Conservation (phyloP, 1,140 invertebrate species). For the Doryteuthis pealeii region DNA sequence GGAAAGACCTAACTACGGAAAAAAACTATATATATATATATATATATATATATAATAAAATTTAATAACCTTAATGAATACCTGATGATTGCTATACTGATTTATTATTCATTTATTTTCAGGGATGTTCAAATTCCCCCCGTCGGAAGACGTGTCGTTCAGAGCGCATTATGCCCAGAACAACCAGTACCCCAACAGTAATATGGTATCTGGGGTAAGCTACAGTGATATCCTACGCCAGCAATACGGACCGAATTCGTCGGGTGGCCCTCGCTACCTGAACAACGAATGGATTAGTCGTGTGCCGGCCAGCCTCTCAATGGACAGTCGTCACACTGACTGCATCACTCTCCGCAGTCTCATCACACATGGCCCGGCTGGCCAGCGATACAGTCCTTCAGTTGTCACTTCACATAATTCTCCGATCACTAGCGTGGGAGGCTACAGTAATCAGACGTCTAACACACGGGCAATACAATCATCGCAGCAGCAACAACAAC, state of each 20-base stretch:
- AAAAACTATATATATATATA: too few relatives aligned
- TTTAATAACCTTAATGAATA: too few relatives aligned
- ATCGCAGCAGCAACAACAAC: neutral
- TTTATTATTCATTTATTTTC: neutral
- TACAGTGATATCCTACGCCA: neutral
- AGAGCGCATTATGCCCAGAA: conserved; percentile 1
- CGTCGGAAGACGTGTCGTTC: neutral
- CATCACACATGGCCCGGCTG: conserved; percentile 22
- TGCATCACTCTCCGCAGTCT: conserved; percentile 28
- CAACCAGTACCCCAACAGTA: conserved; percentile 6
- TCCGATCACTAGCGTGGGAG: neutral
- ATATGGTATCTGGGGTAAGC: neutral
- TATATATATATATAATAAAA: too few relatives aligned
- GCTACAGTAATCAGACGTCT: neutral
- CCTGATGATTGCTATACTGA: too few relatives aligned
- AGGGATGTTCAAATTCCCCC: conserved; percentile 23
- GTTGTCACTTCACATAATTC: neutral
- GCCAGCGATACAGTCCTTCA: neutral
- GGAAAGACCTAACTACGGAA: too few relatives aligned
- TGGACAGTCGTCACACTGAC: conserved; percentile 19
- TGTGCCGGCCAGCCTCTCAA: conserved; percentile 21
- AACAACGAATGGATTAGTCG: conserved; percentile 7
- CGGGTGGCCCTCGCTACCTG: neutral
- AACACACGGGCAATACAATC: neutral
- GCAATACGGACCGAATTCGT: conserved; percentile 6